These are phyloP conservation scores for Halictus rubicundus DNA, from an alignment of 1,140 invertebrate species.

Conservation along the genomic window DNA sequence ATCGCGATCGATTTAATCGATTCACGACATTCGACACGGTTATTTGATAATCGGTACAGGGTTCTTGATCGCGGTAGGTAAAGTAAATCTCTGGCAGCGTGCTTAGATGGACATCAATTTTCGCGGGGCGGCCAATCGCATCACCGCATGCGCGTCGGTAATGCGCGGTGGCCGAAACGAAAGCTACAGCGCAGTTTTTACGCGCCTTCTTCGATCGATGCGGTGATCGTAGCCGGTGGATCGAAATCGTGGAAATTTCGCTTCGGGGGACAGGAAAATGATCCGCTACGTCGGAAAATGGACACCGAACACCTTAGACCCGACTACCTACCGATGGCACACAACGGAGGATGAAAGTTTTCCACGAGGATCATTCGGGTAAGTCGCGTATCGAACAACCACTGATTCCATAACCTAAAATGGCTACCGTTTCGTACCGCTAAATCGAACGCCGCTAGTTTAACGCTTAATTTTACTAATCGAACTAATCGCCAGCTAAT, in stretches of 20 bases:
- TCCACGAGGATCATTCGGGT: not conserved
- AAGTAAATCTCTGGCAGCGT: not conserved
- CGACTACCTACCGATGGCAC: too few species aligned
- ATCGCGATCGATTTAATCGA: too few species aligned
- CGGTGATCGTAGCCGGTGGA: not conserved
- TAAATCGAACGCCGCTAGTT: not conserved
- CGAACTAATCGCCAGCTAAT: not conserved
- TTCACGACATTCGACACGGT: too few species aligned
- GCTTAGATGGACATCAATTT: not conserved
- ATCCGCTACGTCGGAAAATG: not conserved
- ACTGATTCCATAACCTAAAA: constrained; percentile 1
- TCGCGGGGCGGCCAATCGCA: not conserved
- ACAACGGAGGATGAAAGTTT: too few species aligned
- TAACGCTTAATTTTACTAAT: not conserved
- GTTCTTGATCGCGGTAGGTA: constrained; percentile 5
- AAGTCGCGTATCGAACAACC: not conserved
- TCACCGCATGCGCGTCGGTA: constrained; percentile 10
- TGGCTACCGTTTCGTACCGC: not conserved
- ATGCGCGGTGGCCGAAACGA: not conserved
- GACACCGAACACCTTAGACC: too few species aligned
- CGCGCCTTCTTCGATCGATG: constrained; percentile 15
- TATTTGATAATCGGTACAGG: too few species aligned
- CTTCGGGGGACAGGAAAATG: not conserved
- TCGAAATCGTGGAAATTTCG: not conserved
- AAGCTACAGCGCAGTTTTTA: not conserved